Percentiles rank a stretch among this genome's conserved stretches.
phyloP scores from a whole-genome alignment of 1,140 invertebrate genomes.

The Polypedilum vanderplanki region DNA sequence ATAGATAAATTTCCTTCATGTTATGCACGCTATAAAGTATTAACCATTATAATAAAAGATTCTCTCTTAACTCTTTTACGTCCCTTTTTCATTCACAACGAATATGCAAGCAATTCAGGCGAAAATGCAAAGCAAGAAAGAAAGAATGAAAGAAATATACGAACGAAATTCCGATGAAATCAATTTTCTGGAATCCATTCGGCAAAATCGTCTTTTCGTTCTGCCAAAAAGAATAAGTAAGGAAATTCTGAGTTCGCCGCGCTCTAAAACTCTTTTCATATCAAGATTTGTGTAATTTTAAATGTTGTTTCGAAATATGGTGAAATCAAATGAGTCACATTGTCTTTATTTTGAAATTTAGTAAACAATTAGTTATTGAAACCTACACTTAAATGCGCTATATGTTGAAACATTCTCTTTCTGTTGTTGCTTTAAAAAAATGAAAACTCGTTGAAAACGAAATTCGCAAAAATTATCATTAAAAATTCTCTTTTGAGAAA shows the following conservation, averaged over 20 bases:
- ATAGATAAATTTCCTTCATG: slow-evolving; percentile 14
- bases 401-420: too few relatives aligned
- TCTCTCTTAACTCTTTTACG: too few relatives aligned
- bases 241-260: too few relatives aligned
- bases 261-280: neutral
- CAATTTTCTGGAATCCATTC: slow-evolving; percentile 25
- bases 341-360: too few relatives aligned
- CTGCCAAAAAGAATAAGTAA: neutral
- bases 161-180: slow-evolving; percentile 23
- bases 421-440: too few relatives aligned
- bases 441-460: neutral
- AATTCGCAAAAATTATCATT: slow-evolving; percentile 19
- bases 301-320: too few relatives aligned
- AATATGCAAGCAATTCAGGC: neutral
- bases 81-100: neutral
- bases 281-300: neutral
- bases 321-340: too few relatives aligned
- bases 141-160: neutral
- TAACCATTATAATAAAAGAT: slow-evolving; percentile 5
- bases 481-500: neutral
- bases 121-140: neutral
- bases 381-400: too few relatives aligned
- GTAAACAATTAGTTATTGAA: too few relatives aligned
- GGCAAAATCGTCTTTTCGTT: slow-evolving; percentile 1
- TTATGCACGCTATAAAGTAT: slow-evolving; percentile 5